Evolutionary conservation across 2,113 vertebrate genomes (phyloP), one percentile per base, ranked within the genome.

Genomic region (Plecotus auritus): DNA sequence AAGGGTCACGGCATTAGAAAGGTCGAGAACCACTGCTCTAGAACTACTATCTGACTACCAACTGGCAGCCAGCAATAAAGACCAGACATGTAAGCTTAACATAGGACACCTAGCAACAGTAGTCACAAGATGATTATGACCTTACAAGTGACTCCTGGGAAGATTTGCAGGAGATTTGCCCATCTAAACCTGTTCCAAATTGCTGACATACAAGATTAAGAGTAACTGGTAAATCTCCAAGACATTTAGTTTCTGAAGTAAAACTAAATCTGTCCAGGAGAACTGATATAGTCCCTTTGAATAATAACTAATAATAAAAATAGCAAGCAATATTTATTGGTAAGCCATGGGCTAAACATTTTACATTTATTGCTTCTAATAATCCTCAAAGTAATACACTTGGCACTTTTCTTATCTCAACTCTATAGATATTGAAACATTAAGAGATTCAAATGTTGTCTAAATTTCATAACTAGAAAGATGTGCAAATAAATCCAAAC

Each of bases 261-360:
- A 95, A 95, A 94, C 85, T 91, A 78, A 91, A 86, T 74, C 61
- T 93, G 26, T 77, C 49, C 7, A 45, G 64, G 12, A 90, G 32
- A 61, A 1, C 28, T 78, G 47, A 89, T 91, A 89, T 85, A 73
- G 5, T 85, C 42, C 47, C 64, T 51, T 78, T 94, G 45, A 93
- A 85, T 96, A 94, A 91, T 26, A 88, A 61, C 54, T 82, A 91
- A 91, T 49, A 90, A 69, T 94, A 86, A 93, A 95, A 96, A 85
- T 47, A 69, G 26, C 32, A 87, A 81, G 22, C 70, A 74, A 69
- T 93, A 88, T 86, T 93, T 94, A 88, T 88, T 73, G n/a, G 40
- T 91, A 91, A 72, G 69, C 26, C 61, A 32, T 35, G n/a, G 42
- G 30, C 32, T 85, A 93, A 92, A 90, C 45, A 74, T 93, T 96